phyloP scores from a whole-genome alignment of 2,888 invertebrate genomes.

The Rhorus exstirpatorius region DNA sequence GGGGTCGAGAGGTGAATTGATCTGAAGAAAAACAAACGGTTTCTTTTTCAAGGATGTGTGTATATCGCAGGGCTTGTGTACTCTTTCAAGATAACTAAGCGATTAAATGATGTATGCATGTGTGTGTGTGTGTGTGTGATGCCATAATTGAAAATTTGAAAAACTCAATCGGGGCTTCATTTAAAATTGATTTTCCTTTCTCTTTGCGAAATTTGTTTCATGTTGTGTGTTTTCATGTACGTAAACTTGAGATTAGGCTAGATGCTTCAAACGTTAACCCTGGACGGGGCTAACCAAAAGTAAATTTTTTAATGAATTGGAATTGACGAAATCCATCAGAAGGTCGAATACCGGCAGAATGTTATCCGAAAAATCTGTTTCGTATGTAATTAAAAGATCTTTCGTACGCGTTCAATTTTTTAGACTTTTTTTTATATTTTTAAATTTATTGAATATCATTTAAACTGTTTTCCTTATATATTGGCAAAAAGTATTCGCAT shows the following conservation, averaged over 20 bases:
- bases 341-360: constrained; percentile 12
- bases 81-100: neutral
- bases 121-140: too few relatives aligned
- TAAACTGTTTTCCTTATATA: too few relatives aligned
- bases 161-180: too few relatives aligned
- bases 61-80: neutral
- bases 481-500: too few relatives aligned
- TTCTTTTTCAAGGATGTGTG: neutral
- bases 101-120: neutral
- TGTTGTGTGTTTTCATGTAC: too few relatives aligned
- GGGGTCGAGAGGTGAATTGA: constrained; percentile 25
- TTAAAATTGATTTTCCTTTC: neutral
- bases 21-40: constrained; percentile 29
- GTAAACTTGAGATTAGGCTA: too few relatives aligned
- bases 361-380: constrained; percentile 10
- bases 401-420: too few relatives aligned
- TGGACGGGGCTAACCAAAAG: constrained; percentile 28
- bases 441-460: too few relatives aligned
- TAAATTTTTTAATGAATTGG: constrained; percentile 40
- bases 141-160: neutral
- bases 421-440: too few relatives aligned
- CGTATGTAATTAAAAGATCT: neutral
- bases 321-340: constrained; percentile 1
- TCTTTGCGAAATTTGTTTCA: too few relatives aligned
- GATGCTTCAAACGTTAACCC: constrained; percentile 28